phyloP scores from a whole-genome alignment of 64 coral and sea anemone species.

The Actinia equina region DNA sequence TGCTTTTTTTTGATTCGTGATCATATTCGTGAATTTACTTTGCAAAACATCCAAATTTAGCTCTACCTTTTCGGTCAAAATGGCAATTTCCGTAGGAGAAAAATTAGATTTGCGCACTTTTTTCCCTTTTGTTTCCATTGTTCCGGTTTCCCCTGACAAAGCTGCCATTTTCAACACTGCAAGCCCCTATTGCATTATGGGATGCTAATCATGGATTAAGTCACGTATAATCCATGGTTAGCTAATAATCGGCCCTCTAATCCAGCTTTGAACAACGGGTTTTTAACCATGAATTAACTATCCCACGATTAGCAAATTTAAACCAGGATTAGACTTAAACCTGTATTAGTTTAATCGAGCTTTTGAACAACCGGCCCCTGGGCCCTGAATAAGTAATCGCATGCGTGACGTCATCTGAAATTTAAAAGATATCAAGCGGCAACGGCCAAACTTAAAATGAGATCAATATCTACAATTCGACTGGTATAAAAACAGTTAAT shows the following conservation, averaged over 20 bases:
- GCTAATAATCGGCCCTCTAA: constrained; percentile 21
- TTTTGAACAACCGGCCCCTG: constrained; percentile 36
- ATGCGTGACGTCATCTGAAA: too few relatives aligned
- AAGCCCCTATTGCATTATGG: constrained; percentile 3
- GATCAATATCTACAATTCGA: too few relatives aligned
- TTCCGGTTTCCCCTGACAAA: constrained; percentile 23
- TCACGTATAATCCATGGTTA: constrained; percentile 18
- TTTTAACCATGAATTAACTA: constrained; percentile 27
- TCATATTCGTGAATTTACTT: constrained; percentile 30
- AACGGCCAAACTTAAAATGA: too few relatives aligned
- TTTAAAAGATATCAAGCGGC: too few relatives aligned
- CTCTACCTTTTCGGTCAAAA: constrained; percentile 16
- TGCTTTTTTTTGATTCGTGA: constrained; percentile 17
- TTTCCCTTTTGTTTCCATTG: neutral
- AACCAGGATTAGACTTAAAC: constrained; percentile 31
- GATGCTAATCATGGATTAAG: constrained; percentile 3
- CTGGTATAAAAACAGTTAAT: too few relatives aligned
- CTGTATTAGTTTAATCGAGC: constrained; percentile 15
- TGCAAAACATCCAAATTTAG: constrained; percentile 11
- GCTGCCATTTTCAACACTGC: neutral
- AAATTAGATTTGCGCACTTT: constrained; percentile 27
- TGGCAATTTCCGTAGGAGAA: constrained; percentile 2
- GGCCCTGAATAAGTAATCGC: too few relatives aligned
- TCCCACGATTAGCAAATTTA: constrained; percentile 29
- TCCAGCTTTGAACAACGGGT: constrained; percentile 35